Percentiles rank a stretch among this genome's conserved stretches.
Conservation (phyloP, 1,140 invertebrate genomes). For the Drosophila pachea region DNA sequence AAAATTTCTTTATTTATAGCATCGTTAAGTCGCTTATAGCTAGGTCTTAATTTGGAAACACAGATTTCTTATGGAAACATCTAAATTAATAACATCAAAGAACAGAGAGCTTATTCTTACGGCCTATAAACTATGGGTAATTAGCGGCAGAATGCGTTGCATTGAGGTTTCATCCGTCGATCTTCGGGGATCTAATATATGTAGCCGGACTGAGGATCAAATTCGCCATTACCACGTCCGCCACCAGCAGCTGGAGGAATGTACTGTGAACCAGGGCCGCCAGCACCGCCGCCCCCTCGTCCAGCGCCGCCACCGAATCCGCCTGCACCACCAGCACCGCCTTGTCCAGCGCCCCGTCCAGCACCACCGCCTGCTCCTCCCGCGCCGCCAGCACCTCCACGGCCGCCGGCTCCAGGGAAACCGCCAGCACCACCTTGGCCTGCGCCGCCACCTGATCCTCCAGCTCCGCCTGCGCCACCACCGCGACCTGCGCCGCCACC, state of each 20-base stretch:
- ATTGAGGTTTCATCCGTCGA: constrained; percentile 47
- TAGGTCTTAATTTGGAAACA: constrained; percentile 28
- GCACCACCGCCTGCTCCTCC: constrained; percentile 56
- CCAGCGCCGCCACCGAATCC: constrained; percentile 22
- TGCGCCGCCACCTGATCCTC: constrained; percentile 28
- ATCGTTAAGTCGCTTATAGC: constrained; percentile 18
- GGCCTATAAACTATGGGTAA: constrained; percentile 41
- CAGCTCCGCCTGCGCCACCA: constrained; percentile 74
- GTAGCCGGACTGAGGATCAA: constrained; percentile 75
- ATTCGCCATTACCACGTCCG: constrained; percentile 70
- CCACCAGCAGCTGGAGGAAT: constrained; percentile 62
- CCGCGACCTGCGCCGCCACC: constrained; percentile 72
- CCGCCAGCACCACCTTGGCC: constrained; percentile 66
- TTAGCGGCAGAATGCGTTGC: constrained; percentile 60
- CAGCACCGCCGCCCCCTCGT: constrained; percentile 43
- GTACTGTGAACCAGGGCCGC: constrained; percentile 58
- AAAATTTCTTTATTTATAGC: constrained; percentile 7
- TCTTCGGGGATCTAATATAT: constrained; percentile 58
- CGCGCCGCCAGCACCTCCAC: constrained; percentile 74
- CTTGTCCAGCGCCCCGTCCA: constrained; percentile 29
- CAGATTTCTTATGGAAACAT: constrained; percentile 27
- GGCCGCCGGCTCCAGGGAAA: constrained; percentile 78
- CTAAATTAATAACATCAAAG: constrained; percentile 2
- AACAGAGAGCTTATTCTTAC: constrained; percentile 1
- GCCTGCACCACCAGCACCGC: constrained; percentile 22